Base-by-base conservation (phyloP, 1,140 invertebrate species). In the Hormaphis cornu region DNA sequence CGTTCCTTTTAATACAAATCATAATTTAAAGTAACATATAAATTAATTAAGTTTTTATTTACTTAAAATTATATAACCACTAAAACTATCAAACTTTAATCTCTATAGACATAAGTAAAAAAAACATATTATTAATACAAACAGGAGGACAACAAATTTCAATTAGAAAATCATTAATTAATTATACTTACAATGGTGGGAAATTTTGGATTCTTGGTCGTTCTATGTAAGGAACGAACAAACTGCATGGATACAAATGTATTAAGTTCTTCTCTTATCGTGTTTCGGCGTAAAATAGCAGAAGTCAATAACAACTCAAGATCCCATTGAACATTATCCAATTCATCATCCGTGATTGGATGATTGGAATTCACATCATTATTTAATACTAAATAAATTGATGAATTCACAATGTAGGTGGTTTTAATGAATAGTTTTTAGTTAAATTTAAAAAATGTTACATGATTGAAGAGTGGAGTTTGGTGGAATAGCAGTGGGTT, bases 221-320 rank as follows among this genome's bases (percentile, higher is more conserved):
- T 48, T 6, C 16, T 35, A 22, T 66, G 26, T 24, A 30, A 5
- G 7, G 61, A 66, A 14, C 44, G 61, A 33, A 44, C 20, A 48
- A 66, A 48, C 18, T 66, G 61, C 44, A 66, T 48, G 2, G 61
- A 33, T 16, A 44, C n/a, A 66, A 89, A 80, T 73, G 79, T 85
- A 44, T 84, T 80, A 71, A 88, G 85, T 81, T 95, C 91, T 8
- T 84, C 83, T 74, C 89, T 86, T 5, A 95, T 82, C 52, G 86
- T 84, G 72, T 89, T 81, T 72, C 86, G 84, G 44, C 93, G 80
- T 2, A 93, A 82, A 1, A 90, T 88, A 33, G 89, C 87, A 48
- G 87, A 88, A 0, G 90, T 90, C 12, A 95, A 80, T 30, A 96
- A 77, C 44, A 86, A 86, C 79, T 97, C 93, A n/a, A 96, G 78